Evolutionary conservation across 2,888 invertebrate genomes (phyloP), one percentile per base, ranked within the genome.

Genomic region (Yponomeuta sedellus): DNA sequence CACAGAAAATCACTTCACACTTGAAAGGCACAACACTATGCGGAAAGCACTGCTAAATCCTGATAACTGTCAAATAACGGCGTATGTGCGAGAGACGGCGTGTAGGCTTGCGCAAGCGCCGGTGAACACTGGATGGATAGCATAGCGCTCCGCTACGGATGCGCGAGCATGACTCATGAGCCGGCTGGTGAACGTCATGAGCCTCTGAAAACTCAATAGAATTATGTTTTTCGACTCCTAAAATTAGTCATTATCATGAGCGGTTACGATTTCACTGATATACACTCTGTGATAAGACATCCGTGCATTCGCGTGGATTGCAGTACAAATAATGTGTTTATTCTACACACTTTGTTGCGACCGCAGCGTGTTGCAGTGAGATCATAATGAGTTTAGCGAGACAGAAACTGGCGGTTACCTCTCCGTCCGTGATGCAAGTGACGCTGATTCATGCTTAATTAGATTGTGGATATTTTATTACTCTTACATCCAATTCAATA

Each of bases 41-140:
- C 34, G 34, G 34, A 61, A 16, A 28, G 10, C 63, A 63, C 63
- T 63, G 63, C 63, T 22, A 12, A 44, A 63, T 63, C 44, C 44
- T 63, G 40, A 44, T 19, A 61, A 28, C 61, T 61, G 61, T 63
- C 63, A 63, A 40, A 19, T 40, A 52, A 52, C 44, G 19, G 63
- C 40, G 12, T 63, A n/a, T 40, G 20, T 10, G 72, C 68, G 70
- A 34, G 34, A 34, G 34, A 34, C 74, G 73, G 80, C 82, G 83
- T 84, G 82, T 81, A 76, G 76, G 75, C 80, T 76, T 84, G 87
- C 88, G 86, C 86, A 77, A 76, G 82, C 81, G 88, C 73, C 77
- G 80, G 69, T 72, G 73, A 72, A 74, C 74, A 85, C 83, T 44
- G 63, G 63, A 16, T 12, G 34, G 56, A 34, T 28, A 19, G 57